phyloP scores from a whole-genome alignment of 2,797 vertebrate species.

The Micropoecilia bifurca region DNA sequence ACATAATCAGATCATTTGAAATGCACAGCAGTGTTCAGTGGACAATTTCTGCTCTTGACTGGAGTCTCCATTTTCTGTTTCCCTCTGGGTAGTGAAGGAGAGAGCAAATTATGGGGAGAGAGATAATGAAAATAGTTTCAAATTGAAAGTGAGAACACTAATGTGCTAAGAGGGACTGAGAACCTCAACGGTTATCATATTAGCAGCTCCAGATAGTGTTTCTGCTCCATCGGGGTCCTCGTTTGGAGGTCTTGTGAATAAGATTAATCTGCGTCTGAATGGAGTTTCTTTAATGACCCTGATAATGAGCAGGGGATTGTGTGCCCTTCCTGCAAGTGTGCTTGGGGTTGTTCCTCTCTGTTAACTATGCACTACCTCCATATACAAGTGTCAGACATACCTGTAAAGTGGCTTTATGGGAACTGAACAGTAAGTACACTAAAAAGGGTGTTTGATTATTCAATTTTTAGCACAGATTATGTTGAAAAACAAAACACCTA shows the following conservation, averaged over 20 bases:
- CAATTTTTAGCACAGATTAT: conserved; percentile 42
- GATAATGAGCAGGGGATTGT: conserved; percentile 77
- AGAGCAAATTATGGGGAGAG: conserved; percentile 80
- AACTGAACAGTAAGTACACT: conserved; percentile 52
- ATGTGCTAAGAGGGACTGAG: conserved; percentile 83
- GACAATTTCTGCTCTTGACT: conserved; percentile 80
- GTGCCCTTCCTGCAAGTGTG: conserved; percentile 65
- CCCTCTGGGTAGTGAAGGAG: conserved; percentile 77
- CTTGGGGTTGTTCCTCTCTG: conserved; percentile 64
- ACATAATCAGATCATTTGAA: conserved; percentile 78
- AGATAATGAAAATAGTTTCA: conserved; percentile 86
- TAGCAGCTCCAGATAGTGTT: conserved; percentile 81
- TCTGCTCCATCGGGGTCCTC: conserved; percentile 74
- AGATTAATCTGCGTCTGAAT: conserved; percentile 82
- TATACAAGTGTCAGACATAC: conserved; percentile 29
- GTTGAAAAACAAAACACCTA: conserved; percentile 20
- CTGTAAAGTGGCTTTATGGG: conserved; percentile 42
- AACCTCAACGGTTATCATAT: conserved; percentile 84
- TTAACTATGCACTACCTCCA: conserved; percentile 51
- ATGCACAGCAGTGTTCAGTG: conserved; percentile 68
- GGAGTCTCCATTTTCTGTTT: conserved; percentile 75
- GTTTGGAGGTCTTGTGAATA: conserved; percentile 75
- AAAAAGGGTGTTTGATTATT: conserved; percentile 44
- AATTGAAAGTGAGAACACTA: conserved; percentile 84
- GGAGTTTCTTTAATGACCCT: conserved; percentile 73